Evolutionary conservation across 2,797 vertebrate species (phyloP), one percentile per base, ranked within the genome.

Genomic region (Poeciliopsis presidionis): DNA sequence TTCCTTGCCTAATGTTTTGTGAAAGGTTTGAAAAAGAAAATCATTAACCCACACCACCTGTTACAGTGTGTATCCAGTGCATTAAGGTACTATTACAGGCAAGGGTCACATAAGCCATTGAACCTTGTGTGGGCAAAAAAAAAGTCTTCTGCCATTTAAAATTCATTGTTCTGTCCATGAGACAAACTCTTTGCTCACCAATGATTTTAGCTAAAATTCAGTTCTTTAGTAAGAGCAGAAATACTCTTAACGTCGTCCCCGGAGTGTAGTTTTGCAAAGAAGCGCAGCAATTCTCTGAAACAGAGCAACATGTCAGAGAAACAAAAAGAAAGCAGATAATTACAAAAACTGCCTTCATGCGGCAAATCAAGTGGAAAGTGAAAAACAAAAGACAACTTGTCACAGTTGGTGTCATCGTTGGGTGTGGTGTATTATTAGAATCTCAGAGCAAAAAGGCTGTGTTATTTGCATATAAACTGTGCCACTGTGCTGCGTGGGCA

Each of bases 351-450:
- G 7, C 53, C 69, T 20, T 5, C 72, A 74, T 20, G 51, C 33
- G 65, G 22, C 14, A 4, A 72, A 75, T 36, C 75, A 51, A 55
- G 18, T 6, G 4, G 4, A 41, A 39, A 79, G 53, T 85, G 74
- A 79, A 78, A 83, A 82, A 46, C 67, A 80, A 78, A 59, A 82
- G 72, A 84, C 43, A 39, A 46, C 70, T 51, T 73, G n/a, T 76
- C 86, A 81, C 81, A 78, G 18, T 61, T 8, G 28, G 11, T 61
- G 86, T 77, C 72, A 76, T 83, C 76, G 47, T 67, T 79, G 80
- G 78, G 69, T 80, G 73, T 79, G 80, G 74, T 74, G 73, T 84
- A 88, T 87, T 84, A 83, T 83, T 63, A 83, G 47, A 79, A 79
- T 11, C 61, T 55, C 46, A 39, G 59, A 59, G 46, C 47, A 61